Evolutionary conservation across 2,797 vertebrate genomes (phyloP), one percentile per base, ranked within the genome.

Genomic region (Limosa lapponica): DNA sequence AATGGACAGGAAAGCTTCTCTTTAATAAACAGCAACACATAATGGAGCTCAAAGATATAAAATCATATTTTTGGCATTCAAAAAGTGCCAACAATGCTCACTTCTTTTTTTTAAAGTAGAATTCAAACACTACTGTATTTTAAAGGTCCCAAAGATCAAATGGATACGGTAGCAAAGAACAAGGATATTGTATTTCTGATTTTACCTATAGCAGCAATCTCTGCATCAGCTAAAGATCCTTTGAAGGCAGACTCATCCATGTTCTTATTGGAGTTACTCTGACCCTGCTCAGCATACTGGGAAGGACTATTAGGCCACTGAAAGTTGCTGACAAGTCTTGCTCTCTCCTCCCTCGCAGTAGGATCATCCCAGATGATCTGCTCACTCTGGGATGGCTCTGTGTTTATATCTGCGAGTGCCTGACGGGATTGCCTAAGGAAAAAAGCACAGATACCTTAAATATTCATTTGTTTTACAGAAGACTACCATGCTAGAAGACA

Each of bases 361-460:
- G 99, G 99, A 94, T 99, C 99, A 1, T 99, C 99, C 99, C 99
- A 99, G 48, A 99, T 98, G 28, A 99, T 99, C 98, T 99, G 99
- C 61, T 99, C 99, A 19, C 98, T 99, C 96, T 99, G 99, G 37
- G 99, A 99, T 1, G 99, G 99, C 96, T 99, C 99, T 2, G 99
- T 99, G 98, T 99, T 99, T 14, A 98, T 9, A 81, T 99, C 99
- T 93, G 98, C 57, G 4, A 95, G 90, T 7, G 98, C 97, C 46
- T 99, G 99, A 82, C 98, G 98, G 81, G 99, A 98, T 23, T 99
- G 98, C 96, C 99, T 99, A 94, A 80, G 72, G 57, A 87, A 85
- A 80, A 93, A 92, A 74, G 13, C 69, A 89, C 5, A 74, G 19
- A 51, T 2, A 82, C 17, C 34, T 85, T 46, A 83, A 44, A 62